Conservation (phyloP, 30 jellyfish, hydroid and myxozoan species). For the Catostylus mosaicus region DNA sequence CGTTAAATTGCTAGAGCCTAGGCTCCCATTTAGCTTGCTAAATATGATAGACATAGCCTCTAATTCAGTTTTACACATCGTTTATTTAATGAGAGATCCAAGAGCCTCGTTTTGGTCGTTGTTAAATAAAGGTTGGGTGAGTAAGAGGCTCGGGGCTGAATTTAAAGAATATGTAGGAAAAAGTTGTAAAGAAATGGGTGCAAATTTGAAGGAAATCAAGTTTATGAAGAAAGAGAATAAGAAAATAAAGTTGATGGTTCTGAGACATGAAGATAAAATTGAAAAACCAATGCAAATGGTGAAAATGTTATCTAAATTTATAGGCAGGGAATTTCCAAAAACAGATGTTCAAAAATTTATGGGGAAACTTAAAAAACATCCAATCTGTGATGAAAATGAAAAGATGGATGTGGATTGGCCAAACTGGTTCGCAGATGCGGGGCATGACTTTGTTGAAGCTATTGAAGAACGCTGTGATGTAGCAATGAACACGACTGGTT, state of each 20-base stretch:
- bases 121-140: slow-evolving; percentile 74
- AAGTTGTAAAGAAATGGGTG: slow-evolving; percentile 60
- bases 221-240: neutral
- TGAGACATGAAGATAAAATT: slow-evolving; percentile 32
- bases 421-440: slow-evolving; percentile 35
- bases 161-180: slow-evolving; percentile 32
- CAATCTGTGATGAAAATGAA: slow-evolving; percentile 4
- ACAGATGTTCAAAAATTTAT: neutral
- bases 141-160: neutral
- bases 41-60: neutral
- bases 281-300: neutral
- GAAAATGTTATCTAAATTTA: neutral
- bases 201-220: slow-evolving; percentile 6
- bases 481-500: slow-evolving; percentile 20
- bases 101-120: slow-evolving; percentile 81
- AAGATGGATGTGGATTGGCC: neutral
- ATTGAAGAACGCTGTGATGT: slow-evolving; percentile 24
- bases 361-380: neutral
- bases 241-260: neutral
- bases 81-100: slow-evolving; percentile 72
- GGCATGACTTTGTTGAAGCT: neutral
- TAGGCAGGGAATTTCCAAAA: neutral
- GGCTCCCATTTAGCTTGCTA: slow-evolving; percentile 8
- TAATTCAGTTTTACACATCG: neutral
- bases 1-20: slow-evolving; percentile 34